Conservation (phyloP, 2,113 vertebrate species). For the Tenebrosternarchus preto region DNA sequence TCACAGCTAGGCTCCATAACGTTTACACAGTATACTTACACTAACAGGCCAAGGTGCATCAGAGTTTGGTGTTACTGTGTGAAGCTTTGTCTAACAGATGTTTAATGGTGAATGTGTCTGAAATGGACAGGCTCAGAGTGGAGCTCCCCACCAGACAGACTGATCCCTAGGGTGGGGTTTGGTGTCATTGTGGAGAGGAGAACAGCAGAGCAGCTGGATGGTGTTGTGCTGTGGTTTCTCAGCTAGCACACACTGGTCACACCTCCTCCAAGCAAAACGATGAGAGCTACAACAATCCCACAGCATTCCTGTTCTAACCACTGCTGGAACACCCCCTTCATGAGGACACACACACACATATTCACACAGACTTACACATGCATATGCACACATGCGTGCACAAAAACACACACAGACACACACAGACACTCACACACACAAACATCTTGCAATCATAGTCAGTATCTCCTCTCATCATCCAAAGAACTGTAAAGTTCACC, state of each 20-base stretch:
- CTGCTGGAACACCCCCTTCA: conserved; percentile 63
- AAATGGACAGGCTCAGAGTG: not conserved
- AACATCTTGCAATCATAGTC: conserved; percentile 41
- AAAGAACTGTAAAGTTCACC: conserved; percentile 51
- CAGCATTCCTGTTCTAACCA: conserved; percentile 67
- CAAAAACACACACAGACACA: not conserved
- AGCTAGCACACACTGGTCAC: conserved; percentile 57
- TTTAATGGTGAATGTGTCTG: not conserved
- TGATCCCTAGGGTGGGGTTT: conserved; percentile 52
- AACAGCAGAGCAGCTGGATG: conserved; percentile 66
- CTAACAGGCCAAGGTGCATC: no score
- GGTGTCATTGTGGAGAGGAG: conserved; percentile 41
- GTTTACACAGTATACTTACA: no score
- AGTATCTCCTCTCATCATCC: conserved; percentile 50
- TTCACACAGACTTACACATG: no score
- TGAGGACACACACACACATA: conserved; percentile 33
- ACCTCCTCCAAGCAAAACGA: conserved; percentile 61
- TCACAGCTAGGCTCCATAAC: not conserved
- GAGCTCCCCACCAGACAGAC: conserved; percentile 47
- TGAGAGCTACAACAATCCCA: conserved; percentile 58
- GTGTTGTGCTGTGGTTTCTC: conserved; percentile 72
- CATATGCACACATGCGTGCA: no score
- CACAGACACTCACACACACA: conserved; percentile 4
- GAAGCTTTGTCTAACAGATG: not conserved
- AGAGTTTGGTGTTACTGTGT: no score